Evolutionary conservation across 1,140 invertebrate genomes (phyloP).

Genomic region (Teleopsis dalmanni): DNA sequence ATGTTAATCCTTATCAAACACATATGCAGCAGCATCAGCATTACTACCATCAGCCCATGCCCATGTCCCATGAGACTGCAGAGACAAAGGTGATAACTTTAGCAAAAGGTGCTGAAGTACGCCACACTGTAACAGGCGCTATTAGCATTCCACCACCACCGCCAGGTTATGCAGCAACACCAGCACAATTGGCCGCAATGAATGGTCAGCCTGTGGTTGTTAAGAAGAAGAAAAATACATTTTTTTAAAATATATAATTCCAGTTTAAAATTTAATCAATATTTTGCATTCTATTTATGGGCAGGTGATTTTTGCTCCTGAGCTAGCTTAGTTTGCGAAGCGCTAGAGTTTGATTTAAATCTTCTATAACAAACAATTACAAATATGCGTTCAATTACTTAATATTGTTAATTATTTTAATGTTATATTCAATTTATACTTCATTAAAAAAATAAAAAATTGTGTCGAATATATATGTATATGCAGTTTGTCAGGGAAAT

Average conservation of each 20-base stretch:
- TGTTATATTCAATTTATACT: no score
- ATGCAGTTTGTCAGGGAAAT: no score
- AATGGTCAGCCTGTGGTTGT: constrained; percentile 35
- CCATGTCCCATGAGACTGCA: constrained; percentile 3
- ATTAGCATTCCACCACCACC: constrained; percentile 36
- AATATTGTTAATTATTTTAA: no score
- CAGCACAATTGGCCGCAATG: constrained; percentile 36
- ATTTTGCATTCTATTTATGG: no score
- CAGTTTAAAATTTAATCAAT: no score
- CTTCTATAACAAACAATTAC: no score
- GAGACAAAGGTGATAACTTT: constrained; percentile 20
- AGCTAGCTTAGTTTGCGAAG: no score
- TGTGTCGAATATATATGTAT: no score
- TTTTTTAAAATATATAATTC: constrained; percentile 21
- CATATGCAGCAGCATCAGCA: constrained; percentile 11
- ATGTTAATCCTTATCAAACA: constrained; percentile 1
- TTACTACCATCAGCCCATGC: constrained; percentile 7
- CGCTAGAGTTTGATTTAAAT: no score
- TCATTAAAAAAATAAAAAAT: no score
- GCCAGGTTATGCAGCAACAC: constrained; percentile 32
- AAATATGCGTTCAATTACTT: no score
- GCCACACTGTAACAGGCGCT: constrained; percentile 23
- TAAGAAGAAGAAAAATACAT: constrained; percentile 39
- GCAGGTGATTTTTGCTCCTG: no score
- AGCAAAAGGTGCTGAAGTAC: constrained; percentile 26